phyloP scores from a whole-genome alignment of 2,888 invertebrate species.

The Agrenia bidenticulata region DNA sequence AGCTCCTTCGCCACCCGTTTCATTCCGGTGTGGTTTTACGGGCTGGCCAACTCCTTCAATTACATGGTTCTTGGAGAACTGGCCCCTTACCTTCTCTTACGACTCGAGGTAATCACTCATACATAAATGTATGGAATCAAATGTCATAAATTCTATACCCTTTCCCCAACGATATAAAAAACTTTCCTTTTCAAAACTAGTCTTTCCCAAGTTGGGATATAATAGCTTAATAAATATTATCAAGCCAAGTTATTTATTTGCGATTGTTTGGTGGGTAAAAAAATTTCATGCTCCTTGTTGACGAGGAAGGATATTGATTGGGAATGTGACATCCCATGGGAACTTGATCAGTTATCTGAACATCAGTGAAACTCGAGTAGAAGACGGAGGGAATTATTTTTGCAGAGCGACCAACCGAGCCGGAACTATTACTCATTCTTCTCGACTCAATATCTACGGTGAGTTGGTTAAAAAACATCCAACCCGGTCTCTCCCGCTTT shows the following conservation, averaged over 20 bases:
- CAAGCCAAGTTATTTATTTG: too few relatives aligned
- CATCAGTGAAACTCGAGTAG: slow-evolving; percentile 49
- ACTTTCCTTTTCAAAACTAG: slow-evolving; percentile 4
- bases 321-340: slow-evolving; percentile 50
- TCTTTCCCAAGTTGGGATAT: too few relatives aligned
- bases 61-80: slow-evolving; percentile 42
- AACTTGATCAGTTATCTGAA: slow-evolving; percentile 51
- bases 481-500: neutral
- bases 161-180: neutral
- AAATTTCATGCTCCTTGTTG: neutral
- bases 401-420: slow-evolving; percentile 54
- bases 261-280: too few relatives aligned
- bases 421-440: slow-evolving; percentile 55
- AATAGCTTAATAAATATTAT: too few relatives aligned
- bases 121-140: too few relatives aligned
- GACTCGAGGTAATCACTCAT: slow-evolving; percentile 19
- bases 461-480: too few relatives aligned
- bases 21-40: slow-evolving; percentile 72
- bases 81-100: slow-evolving; percentile 28
- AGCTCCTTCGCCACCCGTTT: slow-evolving; percentile 75
- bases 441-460: slow-evolving; percentile 59
- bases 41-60: slow-evolving; percentile 77
- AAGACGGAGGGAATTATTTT: slow-evolving; percentile 58
- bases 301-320: slow-evolving; percentile 48
- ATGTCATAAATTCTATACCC: neutral